Percentiles rank a stretch among this genome's conserved stretches.
Conservation (phyloP, 2,797 vertebrate genomes). For the Bovichtus diacanthus region DNA sequence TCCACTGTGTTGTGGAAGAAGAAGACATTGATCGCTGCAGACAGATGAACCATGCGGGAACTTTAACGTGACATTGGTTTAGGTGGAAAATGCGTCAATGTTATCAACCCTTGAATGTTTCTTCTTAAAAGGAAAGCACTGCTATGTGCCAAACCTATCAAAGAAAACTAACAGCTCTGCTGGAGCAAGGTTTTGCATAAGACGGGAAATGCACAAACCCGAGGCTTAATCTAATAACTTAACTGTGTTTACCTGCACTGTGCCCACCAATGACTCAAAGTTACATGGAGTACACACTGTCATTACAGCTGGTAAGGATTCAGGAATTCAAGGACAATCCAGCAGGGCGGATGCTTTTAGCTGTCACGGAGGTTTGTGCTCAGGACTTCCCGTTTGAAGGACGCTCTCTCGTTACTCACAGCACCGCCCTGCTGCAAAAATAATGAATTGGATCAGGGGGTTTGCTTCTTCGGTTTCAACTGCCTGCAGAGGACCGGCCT, state of each 20-base stretch:
- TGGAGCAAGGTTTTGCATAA: constrained; percentile 39
- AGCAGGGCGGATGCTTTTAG: constrained; percentile 57
- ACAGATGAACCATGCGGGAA: not conserved
- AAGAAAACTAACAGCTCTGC: constrained; percentile 43
- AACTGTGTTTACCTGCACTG: constrained; percentile 56
- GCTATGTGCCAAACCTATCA: constrained; percentile 36
- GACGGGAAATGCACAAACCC: constrained; percentile 36
- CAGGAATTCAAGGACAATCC: constrained; percentile 64
- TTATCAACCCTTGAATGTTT: constrained; percentile 26
- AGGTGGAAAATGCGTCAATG: not conserved
- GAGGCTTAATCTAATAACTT: constrained; percentile 61
- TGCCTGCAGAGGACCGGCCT: constrained; percentile 62
- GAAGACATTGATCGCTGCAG: constrained; percentile 14
- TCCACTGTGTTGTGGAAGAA: not conserved
- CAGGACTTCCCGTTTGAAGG: constrained; percentile 60
- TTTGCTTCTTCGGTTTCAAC: constrained; percentile 73
- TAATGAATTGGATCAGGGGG: constrained; percentile 59
- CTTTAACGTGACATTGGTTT: constrained; percentile 3
- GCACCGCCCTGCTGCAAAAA: constrained; percentile 58
- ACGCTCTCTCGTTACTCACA: constrained; percentile 56
- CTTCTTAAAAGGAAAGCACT: constrained; percentile 3
- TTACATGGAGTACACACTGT: constrained; percentile 15
- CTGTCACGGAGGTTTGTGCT: constrained; percentile 56
- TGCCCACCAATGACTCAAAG: constrained; percentile 48
- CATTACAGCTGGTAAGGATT: constrained; percentile 56